A percentile compares a stretch with the other conserved stretches of the same genome.
Evolutionary conservation across 2,888 invertebrate species (phyloP).

Genomic region (Caenorhabditis sp.): DNA sequence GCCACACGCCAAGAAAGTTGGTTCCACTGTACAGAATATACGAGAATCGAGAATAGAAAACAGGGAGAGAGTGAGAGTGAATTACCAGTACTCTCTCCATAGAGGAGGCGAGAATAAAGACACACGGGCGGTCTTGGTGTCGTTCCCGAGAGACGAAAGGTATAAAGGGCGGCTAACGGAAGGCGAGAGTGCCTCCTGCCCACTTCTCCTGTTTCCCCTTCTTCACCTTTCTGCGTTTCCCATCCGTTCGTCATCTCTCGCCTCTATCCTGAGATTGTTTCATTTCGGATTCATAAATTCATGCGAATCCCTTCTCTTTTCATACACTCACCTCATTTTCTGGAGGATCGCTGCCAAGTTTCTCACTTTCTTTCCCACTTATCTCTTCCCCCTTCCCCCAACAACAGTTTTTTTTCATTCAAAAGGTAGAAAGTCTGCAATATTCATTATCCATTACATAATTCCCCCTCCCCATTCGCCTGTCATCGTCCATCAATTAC

Average conservation of each 20-base stretch:
- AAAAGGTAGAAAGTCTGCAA: background rate
- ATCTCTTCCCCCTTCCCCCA: background rate
- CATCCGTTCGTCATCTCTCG: constrained; percentile 8
- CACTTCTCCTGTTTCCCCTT: background rate
- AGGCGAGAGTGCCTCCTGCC: background rate
- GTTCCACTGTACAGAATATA: constrained; percentile 55
- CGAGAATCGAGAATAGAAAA: constrained; percentile 37
- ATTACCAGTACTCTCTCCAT: constrained; percentile 7
- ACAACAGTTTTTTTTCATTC: background rate
- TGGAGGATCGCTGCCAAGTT: background rate
- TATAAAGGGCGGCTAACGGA: constrained; percentile 12
- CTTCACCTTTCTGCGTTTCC: background rate
- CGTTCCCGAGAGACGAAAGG: no score
- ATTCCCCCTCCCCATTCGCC: background rate
- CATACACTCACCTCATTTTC: background rate
- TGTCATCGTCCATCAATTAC: constrained; percentile 50
- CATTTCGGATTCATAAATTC: constrained; percentile 48
- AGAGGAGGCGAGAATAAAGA: background rate
- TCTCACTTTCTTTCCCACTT: background rate
- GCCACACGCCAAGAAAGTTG: constrained; percentile 8
- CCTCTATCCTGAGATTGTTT: constrained; percentile 17
- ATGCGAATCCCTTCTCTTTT: constrained; percentile 26
- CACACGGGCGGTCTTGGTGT: background rate
- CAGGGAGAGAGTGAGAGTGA: constrained; percentile 8
- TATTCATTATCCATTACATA: constrained; percentile 48